Conservation (phyloP, 1,140 invertebrate species). For the Rhyacophila brunnea region DNA sequence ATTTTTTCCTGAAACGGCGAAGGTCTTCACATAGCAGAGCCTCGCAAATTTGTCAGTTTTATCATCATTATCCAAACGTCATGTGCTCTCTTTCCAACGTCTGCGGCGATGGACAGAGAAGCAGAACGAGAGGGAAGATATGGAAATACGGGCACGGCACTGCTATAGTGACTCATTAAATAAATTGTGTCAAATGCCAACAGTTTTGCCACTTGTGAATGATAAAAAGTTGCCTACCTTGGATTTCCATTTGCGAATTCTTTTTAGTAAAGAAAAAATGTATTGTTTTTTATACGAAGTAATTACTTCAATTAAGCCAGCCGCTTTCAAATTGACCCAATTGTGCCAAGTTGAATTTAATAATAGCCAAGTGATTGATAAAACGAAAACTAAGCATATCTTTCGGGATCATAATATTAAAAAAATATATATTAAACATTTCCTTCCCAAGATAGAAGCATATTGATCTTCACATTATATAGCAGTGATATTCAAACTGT, state of each 20-base stretch:
- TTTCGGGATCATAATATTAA: no score
- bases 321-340: no score
- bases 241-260: background rate
- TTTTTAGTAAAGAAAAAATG: no score
- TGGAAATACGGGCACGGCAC: slow-evolving; percentile 16
- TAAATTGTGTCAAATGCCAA: slow-evolving; percentile 33
- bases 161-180: slow-evolving; percentile 28
- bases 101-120: background rate
- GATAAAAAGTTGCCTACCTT: slow-evolving; percentile 2
- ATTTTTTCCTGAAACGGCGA: slow-evolving; percentile 26
- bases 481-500: no score
- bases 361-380: no score
- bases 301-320: no score
- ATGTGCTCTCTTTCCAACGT: slow-evolving; percentile 10
- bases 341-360: no score
- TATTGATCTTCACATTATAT: no score
- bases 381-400: no score
- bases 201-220: slow-evolving; percentile 10
- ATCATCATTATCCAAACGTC: slow-evolving; percentile 30
- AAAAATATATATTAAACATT: no score
- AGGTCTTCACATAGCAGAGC: slow-evolving; percentile 16
- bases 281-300: no score
- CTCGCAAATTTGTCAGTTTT: slow-evolving; percentile 36
- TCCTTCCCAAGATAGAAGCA: no score
- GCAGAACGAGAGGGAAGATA: slow-evolving; percentile 7